Base-by-base conservation (phyloP, 2,113 vertebrate genomes). In the Oryzias woworae region DNA sequence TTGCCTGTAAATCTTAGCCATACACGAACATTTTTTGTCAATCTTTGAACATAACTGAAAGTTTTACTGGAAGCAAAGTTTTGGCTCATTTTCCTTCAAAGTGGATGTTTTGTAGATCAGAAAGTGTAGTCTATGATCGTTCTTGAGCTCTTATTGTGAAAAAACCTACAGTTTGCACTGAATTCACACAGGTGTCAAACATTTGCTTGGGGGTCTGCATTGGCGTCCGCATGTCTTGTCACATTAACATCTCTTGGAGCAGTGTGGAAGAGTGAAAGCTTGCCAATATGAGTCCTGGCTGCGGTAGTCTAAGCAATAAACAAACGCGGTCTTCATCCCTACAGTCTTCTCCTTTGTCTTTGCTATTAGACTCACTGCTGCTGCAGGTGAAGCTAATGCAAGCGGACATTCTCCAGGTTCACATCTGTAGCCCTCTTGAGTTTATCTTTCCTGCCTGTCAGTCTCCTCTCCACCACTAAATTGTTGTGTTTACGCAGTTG, bases 351-450 rank as follows among this genome's bases (percentile, higher is more conserved):
- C 3, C 42, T 66, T 63, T 54, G 64, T 66, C 67, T 60, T 44
- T 68, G 43, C 60, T 63, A 58, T 72, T 74, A 0, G 74, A 70
- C 56, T 67, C 58, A 52, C 55, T 47, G 3, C 31, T 64, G 54
- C 73, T 18, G 66, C 80, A 77, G 72, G 80, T 89, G 87, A 83
- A 82, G 76, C 76, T 89, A 86, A 88, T 85, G 51, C 46, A 69
- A 76, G 52, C 76, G 68, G 85, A 88, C 80, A 43, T 84, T 72
- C 70, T 71, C 46, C 36, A 72, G 71, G 77, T 75, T 85, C 77
- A 73, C 85, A 85, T 88, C 72, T 85, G 71, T 64, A 65, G 73
- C 71, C 67, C 60, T 69, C 54, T 74, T 47, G 75, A 86, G 77
- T 83, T 85, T 76, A 62, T 80, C 71, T 72, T 73, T 69, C 53